Conservation (phyloP, 2,113 vertebrate genomes). For the Hemichromis elongatus region DNA sequence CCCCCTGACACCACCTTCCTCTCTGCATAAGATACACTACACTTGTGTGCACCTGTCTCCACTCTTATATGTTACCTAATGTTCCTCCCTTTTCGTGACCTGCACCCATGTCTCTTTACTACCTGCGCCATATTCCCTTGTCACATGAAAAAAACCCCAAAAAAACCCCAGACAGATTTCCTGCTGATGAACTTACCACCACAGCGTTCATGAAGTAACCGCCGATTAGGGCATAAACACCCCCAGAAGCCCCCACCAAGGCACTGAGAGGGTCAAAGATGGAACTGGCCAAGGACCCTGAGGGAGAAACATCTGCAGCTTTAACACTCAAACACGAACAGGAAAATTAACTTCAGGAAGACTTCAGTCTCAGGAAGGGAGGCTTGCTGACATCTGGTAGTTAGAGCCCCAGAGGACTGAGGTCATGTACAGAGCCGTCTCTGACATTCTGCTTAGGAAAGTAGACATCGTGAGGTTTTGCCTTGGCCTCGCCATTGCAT, state of each 20-base stretch:
- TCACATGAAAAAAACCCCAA: not conserved
- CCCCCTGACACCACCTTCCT: not conserved
- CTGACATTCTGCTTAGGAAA: not conserved
- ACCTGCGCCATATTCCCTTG: not conserved
- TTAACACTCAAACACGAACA: not conserved
- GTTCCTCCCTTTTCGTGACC: no score
- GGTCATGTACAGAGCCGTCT: fast-evolving
- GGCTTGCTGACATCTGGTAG: not conserved
- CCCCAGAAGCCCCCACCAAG: constrained; percentile 89
- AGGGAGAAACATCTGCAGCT: constrained; percentile 7
- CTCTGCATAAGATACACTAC: not conserved
- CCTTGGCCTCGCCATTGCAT: not conserved
- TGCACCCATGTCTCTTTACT: not conserved
- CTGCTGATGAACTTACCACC: constrained; percentile 75
- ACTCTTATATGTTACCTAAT: not conserved
- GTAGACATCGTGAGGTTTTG: not conserved
- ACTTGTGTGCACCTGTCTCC: not conserved
- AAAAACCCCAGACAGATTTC: not conserved
- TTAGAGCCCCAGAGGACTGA: not conserved
- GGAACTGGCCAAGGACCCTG: constrained; percentile 88
- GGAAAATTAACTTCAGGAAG: not conserved
- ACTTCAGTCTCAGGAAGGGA: not conserved
- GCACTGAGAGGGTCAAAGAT: constrained; percentile 83
- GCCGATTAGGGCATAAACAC: constrained; percentile 87
- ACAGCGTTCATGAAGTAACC: constrained; percentile 90